A percentile compares a stretch with the other conserved stretches of the same genome.
These are phyloP conservation scores for Gryon sp. DNA, from an alignment of 1,140 invertebrate species.

Conservation along the genomic window DNA sequence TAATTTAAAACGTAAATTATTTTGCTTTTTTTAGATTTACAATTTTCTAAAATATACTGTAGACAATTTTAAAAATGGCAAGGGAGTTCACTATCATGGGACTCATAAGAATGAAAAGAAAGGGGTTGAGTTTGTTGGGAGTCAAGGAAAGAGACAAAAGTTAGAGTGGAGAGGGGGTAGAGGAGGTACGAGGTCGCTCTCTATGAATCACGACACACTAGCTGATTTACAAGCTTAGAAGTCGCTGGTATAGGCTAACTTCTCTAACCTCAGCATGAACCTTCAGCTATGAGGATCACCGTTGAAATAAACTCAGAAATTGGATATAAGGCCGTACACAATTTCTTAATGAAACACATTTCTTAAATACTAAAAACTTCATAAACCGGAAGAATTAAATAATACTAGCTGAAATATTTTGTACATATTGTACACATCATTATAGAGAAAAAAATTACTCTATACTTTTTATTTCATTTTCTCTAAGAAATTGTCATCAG, in stretches of 20 bases:
- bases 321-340: too few species aligned
- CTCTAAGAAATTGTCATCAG: too few species aligned
- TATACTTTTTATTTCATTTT: too few species aligned
- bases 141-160: constrained; percentile 43
- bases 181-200: constrained; percentile 71
- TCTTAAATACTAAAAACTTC: too few species aligned
- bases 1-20: too few species aligned
- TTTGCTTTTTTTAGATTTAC: too few species aligned
- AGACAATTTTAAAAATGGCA: constrained; percentile 74
- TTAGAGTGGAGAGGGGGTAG: constrained; percentile 46
- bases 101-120: constrained; percentile 67
- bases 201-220: constrained; percentile 77
- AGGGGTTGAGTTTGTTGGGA: constrained; percentile 47
- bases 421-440: too few species aligned
- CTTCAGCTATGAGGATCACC: constrained; percentile 62
- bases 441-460: too few species aligned
- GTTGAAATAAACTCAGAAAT: constrained; percentile 45
- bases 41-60: too few species aligned
- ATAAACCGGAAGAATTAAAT: too few species aligned
- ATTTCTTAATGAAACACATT: too few species aligned
- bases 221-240: constrained; percentile 79
- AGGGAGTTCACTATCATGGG: constrained; percentile 74
- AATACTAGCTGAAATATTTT: too few species aligned
- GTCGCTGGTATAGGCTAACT: constrained; percentile 73
- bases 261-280: constrained; percentile 72